A percentile compares a stretch with the other conserved stretches of the same genome.
phyloP scores from a whole-genome alignment of 2,113 vertebrate genomes.

The Lampris incognitus region DNA sequence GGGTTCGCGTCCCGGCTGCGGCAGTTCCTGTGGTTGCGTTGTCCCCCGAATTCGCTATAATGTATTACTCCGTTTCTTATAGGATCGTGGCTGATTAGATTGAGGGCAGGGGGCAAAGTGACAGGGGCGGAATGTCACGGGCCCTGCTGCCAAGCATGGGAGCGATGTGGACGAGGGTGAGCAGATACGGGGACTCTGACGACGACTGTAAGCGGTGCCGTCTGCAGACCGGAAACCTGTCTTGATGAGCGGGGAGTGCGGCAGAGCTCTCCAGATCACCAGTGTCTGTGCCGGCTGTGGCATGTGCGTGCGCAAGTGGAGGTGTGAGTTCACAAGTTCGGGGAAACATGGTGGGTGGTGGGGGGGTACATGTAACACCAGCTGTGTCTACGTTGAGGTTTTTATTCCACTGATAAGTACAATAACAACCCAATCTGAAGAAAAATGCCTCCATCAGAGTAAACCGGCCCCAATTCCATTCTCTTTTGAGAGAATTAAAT shows the following conservation, averaged over 20 bases:
- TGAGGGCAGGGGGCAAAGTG: constrained; percentile 11
- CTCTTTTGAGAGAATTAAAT: too few relatives aligned
- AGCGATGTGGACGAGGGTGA: constrained; percentile 35
- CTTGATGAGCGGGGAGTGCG: constrained; percentile 59
- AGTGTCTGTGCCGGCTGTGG: constrained; percentile 52
- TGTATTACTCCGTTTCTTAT: too few relatives aligned
- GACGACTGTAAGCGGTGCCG: constrained; percentile 44
- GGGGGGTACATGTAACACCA: too few relatives aligned
- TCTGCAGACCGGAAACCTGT: constrained; percentile 46
- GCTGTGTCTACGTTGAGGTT: too few relatives aligned
- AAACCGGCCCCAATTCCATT: too few relatives aligned
- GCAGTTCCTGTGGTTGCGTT: too few relatives aligned
- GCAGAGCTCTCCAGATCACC: constrained; percentile 47
- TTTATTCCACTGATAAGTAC: too few relatives aligned
- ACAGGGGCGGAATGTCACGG: not conserved
- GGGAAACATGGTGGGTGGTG: not conserved
- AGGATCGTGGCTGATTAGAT: not conserved
- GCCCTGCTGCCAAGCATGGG: constrained; percentile 19
- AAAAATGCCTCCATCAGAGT: too few relatives aligned
- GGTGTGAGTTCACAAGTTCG: constrained; percentile 37
- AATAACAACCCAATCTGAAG: too few relatives aligned
- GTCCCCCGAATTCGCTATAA: too few relatives aligned
- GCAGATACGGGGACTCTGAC: constrained; percentile 24
- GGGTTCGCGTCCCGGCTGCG: too few relatives aligned
- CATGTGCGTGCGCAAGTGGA: constrained; percentile 46